These are phyloP conservation scores for Plagiodera versicolora DNA, from an alignment of 2,888 invertebrate species.

Conservation along the genomic window DNA sequence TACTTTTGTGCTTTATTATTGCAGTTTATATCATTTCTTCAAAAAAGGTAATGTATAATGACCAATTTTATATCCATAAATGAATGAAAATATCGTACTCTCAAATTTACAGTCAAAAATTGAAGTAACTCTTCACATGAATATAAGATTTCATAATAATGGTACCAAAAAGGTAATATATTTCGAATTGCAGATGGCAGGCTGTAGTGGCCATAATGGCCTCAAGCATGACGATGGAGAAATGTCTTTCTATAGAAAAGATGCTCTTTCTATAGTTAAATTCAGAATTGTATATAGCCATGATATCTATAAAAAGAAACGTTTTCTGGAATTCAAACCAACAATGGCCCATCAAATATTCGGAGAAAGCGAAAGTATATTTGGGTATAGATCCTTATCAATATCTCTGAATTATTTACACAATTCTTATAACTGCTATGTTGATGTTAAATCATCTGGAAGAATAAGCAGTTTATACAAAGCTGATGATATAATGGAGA, in stretches of 20 bases:
- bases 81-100: too few species aligned
- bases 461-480: slow-evolving; percentile 58
- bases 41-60: too few species aligned
- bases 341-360: slow-evolving; percentile 94
- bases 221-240: slow-evolving; percentile 27
- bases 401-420: slow-evolving; percentile 47
- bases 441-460: slow-evolving; percentile 73
- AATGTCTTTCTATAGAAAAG: slow-evolving; percentile 37
- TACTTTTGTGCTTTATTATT: too few species aligned
- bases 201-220: slow-evolving; percentile 15
- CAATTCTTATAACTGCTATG: slow-evolving; percentile 62
- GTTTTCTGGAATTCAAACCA: slow-evolving; percentile 64
- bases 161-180: too few species aligned
- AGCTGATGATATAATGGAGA: slow-evolving; percentile 43
- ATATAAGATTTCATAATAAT: too few species aligned
- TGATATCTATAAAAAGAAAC: slow-evolving; percentile 28
- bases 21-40: too few species aligned
- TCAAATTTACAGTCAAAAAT: too few species aligned
- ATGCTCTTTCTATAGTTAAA: slow-evolving; percentile 36
- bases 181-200: slow-evolving; percentile 24
- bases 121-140: too few species aligned
- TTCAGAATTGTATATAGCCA: slow-evolving; percentile 38
- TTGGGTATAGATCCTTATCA: slow-evolving; percentile 85
- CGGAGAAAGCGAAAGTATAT: slow-evolving; percentile 86
- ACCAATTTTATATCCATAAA: too few species aligned